These are phyloP conservation scores for Cremastinae sp. DNA, from an alignment of 2,888 invertebrate genomes.

Conservation along the genomic window DNA sequence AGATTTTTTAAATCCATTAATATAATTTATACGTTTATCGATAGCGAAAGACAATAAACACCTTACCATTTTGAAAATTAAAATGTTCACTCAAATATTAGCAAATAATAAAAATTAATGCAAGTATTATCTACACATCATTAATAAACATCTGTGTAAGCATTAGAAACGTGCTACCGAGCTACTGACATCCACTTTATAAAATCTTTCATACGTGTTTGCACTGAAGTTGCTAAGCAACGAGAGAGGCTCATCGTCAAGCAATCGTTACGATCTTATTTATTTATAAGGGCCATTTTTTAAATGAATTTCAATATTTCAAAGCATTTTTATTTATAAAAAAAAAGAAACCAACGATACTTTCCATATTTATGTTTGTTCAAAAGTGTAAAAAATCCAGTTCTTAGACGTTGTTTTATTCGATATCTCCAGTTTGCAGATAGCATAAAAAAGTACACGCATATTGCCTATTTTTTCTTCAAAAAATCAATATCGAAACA, in stretches of 20 bases:
- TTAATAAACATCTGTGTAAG: too few species aligned
- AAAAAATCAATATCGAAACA: slow-evolving; percentile 10
- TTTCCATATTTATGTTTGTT: neutral
- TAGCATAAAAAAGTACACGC: slow-evolving; percentile 58
- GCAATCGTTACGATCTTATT: too few species aligned
- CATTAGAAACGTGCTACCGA: too few species aligned
- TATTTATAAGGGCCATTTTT: too few species aligned
- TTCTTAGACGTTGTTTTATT: slow-evolving; percentile 23
- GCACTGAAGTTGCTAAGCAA: too few species aligned
- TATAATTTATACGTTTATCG: too few species aligned
- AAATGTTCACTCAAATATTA: neutral
- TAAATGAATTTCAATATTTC: too few species aligned
- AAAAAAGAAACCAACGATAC: neutral
- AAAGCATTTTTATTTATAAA: neutral
- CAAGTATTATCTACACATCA: neutral
- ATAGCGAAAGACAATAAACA: too few species aligned
- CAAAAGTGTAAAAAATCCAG: slow-evolving; percentile 15
- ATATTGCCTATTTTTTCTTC: slow-evolving; percentile 39
- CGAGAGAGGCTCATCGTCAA: too few species aligned
- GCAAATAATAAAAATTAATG: neutral
- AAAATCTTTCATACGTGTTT: too few species aligned
- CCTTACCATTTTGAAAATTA: neutral
- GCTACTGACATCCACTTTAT: too few species aligned
- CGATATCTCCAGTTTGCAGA: slow-evolving; percentile 32
- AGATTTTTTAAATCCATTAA: too few species aligned